Evolutionary conservation across 2,888 invertebrate species (phyloP).

Genomic region (Synergus gifuensis): DNA sequence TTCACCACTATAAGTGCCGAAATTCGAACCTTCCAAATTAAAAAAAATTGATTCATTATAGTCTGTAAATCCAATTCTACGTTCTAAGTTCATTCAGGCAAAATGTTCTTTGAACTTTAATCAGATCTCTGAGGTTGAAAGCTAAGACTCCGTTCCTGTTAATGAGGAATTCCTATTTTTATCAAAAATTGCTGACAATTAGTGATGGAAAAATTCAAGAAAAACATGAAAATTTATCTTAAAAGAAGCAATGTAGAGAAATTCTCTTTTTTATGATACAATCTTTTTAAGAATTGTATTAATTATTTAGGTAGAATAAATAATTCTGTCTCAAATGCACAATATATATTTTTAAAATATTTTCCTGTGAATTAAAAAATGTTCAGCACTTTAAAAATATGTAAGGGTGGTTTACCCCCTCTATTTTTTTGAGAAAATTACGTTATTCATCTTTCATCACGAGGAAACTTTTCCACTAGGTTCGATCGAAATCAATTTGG

Average conservation of each 20-base stretch:
- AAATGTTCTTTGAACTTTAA: constrained; percentile 36
- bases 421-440: neutral
- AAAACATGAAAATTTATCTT: neutral
- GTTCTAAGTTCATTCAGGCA: constrained; percentile 3
- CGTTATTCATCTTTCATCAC: neutral
- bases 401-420: too few relatives aligned
- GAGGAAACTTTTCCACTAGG: too few relatives aligned
- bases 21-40: neutral
- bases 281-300: too few relatives aligned
- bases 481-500: too few relatives aligned
- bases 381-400: too few relatives aligned
- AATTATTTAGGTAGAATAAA: too few relatives aligned
- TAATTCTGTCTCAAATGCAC: too few relatives aligned
- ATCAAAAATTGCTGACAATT: constrained; percentile 10
- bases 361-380: too few relatives aligned
- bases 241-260: neutral
- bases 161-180: constrained; percentile 9
- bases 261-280: too few relatives aligned
- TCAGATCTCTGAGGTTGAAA: constrained; percentile 19
- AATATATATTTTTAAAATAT: too few relatives aligned
- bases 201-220: neutral
- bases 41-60: constrained; percentile 4
- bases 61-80: constrained; percentile 6
- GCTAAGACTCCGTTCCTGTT: neutral
- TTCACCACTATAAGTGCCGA: too few relatives aligned